Evolutionary conservation across 35 echinoderm and acorn worm species (phyloP).

Genomic region (Diadema setosum): DNA sequence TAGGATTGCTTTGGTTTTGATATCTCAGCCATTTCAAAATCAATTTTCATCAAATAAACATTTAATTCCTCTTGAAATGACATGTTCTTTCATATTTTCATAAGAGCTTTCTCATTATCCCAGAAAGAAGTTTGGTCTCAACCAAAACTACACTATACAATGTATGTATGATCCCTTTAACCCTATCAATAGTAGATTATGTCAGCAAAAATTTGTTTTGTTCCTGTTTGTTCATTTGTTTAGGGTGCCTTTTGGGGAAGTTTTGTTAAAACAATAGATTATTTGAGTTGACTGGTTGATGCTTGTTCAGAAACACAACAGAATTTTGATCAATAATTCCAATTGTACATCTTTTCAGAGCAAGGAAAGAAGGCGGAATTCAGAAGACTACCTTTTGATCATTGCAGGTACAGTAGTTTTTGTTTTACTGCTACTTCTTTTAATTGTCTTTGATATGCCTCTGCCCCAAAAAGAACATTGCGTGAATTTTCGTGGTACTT

Average conservation of each 20-base stretch:
- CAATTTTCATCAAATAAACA: background rate
- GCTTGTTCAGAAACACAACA: background rate
- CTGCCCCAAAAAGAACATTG: too few species aligned
- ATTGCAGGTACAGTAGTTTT: slow-evolving; percentile 97
- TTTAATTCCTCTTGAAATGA: background rate
- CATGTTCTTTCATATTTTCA: background rate
- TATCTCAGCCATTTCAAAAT: background rate
- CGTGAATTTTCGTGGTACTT: too few species aligned
- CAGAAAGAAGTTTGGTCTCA: background rate
- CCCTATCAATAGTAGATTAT: background rate
- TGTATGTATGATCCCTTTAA: background rate
- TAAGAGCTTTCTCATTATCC: background rate
- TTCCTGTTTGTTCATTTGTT: background rate
- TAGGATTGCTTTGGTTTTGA: background rate
- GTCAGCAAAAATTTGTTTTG: background rate
- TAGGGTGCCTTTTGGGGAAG: too few species aligned
- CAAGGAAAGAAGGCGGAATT: slow-evolving; percentile 67
- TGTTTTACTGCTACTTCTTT: too few species aligned
- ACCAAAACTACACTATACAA: background rate
- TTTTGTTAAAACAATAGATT: background rate
- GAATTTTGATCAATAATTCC: background rate
- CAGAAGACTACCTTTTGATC: slow-evolving; percentile 90
- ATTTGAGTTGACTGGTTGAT: background rate
- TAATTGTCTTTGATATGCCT: too few species aligned
- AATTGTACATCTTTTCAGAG: slow-evolving; percentile 17